These are phyloP conservation scores for Catotricha subobsoleta DNA, from an alignment of 2,888 invertebrate species.

Conservation along the genomic window DNA sequence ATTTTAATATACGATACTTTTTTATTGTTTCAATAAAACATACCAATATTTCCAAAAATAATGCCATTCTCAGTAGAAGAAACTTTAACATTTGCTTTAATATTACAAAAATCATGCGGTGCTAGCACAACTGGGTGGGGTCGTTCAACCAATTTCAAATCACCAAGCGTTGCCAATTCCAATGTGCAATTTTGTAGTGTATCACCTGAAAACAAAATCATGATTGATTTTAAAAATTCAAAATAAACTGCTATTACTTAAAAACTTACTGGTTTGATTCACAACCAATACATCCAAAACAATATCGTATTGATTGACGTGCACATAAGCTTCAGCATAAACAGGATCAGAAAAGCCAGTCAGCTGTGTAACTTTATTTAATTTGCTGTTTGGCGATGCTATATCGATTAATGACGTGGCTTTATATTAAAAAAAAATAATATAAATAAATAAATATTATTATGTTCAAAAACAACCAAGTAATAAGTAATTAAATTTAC, in stretches of 20 bases:
- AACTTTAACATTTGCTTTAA: slow-evolving; percentile 97
- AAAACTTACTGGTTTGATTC: slow-evolving; percentile 70
- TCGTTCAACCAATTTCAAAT: slow-evolving; percentile 94
- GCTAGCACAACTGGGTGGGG: slow-evolving; percentile 90
- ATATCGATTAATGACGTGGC: slow-evolving; percentile 29
- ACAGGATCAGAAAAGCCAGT: slow-evolving; percentile 99
- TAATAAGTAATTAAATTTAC: slow-evolving; percentile 2
- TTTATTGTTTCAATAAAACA: slow-evolving; percentile 12
- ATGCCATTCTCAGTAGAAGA: slow-evolving; percentile 99
- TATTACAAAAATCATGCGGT: slow-evolving; percentile 93
- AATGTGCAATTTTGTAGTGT: slow-evolving; percentile 95
- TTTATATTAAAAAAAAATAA: slow-evolving; percentile 4
- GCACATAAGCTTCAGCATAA: slow-evolving; percentile 98
- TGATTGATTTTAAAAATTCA: no score
- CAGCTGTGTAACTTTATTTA: slow-evolving; percentile 78
- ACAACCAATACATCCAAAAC: slow-evolving; percentile 95
- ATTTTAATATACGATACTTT: slow-evolving; percentile 1
- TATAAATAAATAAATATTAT: not conserved
- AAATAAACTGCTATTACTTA: no score
- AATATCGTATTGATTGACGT: slow-evolving; percentile 97
- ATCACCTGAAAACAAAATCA: slow-evolving; percentile 42
- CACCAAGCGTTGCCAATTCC: slow-evolving; percentile 93
- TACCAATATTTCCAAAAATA: slow-evolving; percentile 96
- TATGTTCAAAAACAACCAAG: not conserved
- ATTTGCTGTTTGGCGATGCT: slow-evolving; percentile 37